These are phyloP conservation scores for Holacanthella duospinosa DNA, from an alignment of 2,888 invertebrate genomes.

Conservation along the genomic window DNA sequence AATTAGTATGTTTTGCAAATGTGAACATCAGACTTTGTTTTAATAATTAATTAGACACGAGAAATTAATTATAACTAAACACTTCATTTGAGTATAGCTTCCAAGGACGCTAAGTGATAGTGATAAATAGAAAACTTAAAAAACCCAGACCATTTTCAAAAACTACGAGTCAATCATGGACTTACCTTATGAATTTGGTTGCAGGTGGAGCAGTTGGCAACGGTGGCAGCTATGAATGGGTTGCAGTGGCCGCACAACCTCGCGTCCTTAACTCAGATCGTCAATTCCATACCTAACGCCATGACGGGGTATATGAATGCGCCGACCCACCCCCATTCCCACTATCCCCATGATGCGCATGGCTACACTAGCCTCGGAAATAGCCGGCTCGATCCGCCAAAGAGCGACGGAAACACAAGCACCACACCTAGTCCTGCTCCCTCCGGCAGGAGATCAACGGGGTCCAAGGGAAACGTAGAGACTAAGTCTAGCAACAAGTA, in stretches of 20 bases:
- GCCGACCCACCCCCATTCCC: neutral
- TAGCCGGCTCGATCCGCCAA: neutral
- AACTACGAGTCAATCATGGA: too few relatives aligned
- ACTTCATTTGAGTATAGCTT: too few relatives aligned
- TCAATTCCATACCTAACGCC: constrained; percentile 36
- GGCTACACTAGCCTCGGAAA: neutral
- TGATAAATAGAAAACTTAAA: too few relatives aligned
- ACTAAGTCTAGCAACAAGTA: neutral
- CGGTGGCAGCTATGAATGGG: constrained; percentile 15
- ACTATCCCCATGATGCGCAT: constrained; percentile 4
- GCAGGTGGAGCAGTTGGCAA: neutral
- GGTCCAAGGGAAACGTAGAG: neutral
- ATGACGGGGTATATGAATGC: constrained; percentile 15
- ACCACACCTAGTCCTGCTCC: neutral
- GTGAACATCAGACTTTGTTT: too few relatives aligned
- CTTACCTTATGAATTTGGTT: too few relatives aligned
- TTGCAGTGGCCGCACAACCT: constrained; percentile 34
- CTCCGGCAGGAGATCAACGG: neutral
- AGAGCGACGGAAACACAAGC: neutral
- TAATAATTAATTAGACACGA: too few relatives aligned
- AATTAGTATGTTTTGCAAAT: too few relatives aligned
- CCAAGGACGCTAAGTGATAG: too few relatives aligned
- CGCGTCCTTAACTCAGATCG: constrained; percentile 35
- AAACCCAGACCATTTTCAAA: too few relatives aligned
- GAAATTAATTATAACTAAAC: too few relatives aligned